These are phyloP conservation scores for Nipponacmea schrenckii DNA, from an alignment of 2,888 invertebrate species.

Conservation along the genomic window DNA sequence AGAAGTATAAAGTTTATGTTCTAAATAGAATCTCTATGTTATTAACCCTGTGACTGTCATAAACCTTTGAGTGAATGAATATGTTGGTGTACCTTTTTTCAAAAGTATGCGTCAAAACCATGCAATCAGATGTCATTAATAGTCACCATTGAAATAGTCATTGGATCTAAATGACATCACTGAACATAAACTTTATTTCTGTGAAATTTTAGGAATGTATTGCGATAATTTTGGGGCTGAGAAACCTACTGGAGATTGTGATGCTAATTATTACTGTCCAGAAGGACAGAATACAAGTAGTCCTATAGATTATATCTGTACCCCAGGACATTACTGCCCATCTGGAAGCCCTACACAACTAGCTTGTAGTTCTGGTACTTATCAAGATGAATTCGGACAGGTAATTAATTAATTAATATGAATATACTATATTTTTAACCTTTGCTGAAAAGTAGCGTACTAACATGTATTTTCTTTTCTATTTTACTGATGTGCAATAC, in stretches of 20 bases:
- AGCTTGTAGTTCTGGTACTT: constrained; percentile 57
- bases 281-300: constrained; percentile 55
- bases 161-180: neutral
- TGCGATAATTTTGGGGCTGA: constrained; percentile 51
- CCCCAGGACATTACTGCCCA: constrained; percentile 61
- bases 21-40: neutral
- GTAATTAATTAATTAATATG: constrained; percentile 31
- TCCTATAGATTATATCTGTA: constrained; percentile 53
- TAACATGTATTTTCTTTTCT: too few species aligned
- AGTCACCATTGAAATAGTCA: neutral
- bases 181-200: too few species aligned
- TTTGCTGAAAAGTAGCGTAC: too few species aligned
- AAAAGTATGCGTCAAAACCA: neutral
- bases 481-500: too few species aligned
- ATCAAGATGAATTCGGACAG: constrained; percentile 60
- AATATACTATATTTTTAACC: too few species aligned
- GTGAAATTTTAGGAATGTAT: constrained; percentile 51
- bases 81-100: too few species aligned
- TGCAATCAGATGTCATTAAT: too few species aligned
- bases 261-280: constrained; percentile 56
- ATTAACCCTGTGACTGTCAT: neutral
- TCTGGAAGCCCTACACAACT: constrained; percentile 46
- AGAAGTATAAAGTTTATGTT: too few species aligned
- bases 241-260: constrained; percentile 48
- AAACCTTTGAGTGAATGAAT: too few species aligned